Evolutionary conservation across 2,888 invertebrate genomes (phyloP), one percentile per base, ranked within the genome.

Genomic region (Metalampra italica): DNA sequence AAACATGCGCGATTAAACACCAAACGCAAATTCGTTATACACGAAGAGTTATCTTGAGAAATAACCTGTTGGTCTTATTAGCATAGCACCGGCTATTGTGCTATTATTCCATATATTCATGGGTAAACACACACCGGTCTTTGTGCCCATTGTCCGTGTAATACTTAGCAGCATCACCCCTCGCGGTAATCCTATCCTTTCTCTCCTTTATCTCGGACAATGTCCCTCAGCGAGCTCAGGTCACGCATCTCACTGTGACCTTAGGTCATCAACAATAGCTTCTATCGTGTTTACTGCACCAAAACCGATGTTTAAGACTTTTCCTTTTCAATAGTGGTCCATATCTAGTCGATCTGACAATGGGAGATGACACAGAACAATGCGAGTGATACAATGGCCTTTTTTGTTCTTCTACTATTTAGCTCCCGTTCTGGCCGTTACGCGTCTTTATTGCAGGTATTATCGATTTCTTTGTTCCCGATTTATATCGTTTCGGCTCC

Each of bases 1-100:
- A 73, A 71, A 76, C 74, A 87, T 78, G 88, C 81, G 81, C 89
- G 83, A 88, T 89, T 89, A 80, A 87, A 87, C 85, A 66, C 70
- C 72, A 79, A 81, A 86, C 82, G 89, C 89, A 77, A 87, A 89
- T 89, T 89, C 89, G 89, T 89, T 89, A 86, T 85, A 89, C 89
- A 88, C 59, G 78, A 63, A 78, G 78, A 75, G 71, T 89, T 89
- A 88, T 86, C 84, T 86, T 74, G 68, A 67, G 66, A 69, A 77
- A 73, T 83, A 85, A 89, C 89, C 89, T 89, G 89, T 83, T 82
- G 75, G 38, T 14, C 75, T 73, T 77, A 86, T 87, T 88, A 86
- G 72, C 78, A 83, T 79, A 77, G 14, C 39, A 39, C 39, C 39
- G 43, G 32, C 44, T 37, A 82, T 88, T 88, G 84, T 87, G 69